These are phyloP conservation scores for Pachliopta kotzebuea DNA, from an alignment of 2,888 invertebrate genomes.

Conservation along the genomic window DNA sequence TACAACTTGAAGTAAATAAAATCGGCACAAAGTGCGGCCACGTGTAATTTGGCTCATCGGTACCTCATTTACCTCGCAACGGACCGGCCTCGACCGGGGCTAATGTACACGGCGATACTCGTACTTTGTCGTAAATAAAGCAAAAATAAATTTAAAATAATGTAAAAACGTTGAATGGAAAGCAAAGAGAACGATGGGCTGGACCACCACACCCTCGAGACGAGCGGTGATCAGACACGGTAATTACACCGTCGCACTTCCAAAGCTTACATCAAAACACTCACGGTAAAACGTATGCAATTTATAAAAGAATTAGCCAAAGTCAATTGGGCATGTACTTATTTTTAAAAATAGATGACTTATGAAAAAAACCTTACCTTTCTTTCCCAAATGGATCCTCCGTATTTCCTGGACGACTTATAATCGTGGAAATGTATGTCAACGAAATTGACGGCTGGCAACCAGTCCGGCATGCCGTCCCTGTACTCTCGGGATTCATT, in stretches of 20 bases:
- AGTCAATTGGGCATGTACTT: neutral
- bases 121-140: conserved; percentile 65
- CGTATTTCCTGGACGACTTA: conserved; percentile 44
- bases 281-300: conserved; percentile 7
- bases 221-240: conserved; percentile 59
- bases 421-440: conserved; percentile 64
- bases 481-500: conserved; percentile 61
- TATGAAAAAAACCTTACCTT: conserved; percentile 53
- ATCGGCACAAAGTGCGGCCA: conserved; percentile 63
- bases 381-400: conserved; percentile 54
- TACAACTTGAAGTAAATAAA: conserved; percentile 78
- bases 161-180: conserved; percentile 68
- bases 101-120: conserved; percentile 64
- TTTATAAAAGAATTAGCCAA: neutral
- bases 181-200: conserved; percentile 65
- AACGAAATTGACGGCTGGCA: conserved; percentile 69
- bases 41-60: conserved; percentile 74
- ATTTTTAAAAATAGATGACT: conserved; percentile 1
- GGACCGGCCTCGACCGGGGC: conserved; percentile 58
- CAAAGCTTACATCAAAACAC: conserved; percentile 53
- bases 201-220: conserved; percentile 64
- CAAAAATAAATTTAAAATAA: conserved; percentile 70
- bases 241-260: conserved; percentile 71
- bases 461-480: conserved; percentile 65
- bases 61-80: conserved; percentile 71